Conservation (phyloP, 2,888 invertebrate genomes). For the Nemurella pictetii region DNA sequence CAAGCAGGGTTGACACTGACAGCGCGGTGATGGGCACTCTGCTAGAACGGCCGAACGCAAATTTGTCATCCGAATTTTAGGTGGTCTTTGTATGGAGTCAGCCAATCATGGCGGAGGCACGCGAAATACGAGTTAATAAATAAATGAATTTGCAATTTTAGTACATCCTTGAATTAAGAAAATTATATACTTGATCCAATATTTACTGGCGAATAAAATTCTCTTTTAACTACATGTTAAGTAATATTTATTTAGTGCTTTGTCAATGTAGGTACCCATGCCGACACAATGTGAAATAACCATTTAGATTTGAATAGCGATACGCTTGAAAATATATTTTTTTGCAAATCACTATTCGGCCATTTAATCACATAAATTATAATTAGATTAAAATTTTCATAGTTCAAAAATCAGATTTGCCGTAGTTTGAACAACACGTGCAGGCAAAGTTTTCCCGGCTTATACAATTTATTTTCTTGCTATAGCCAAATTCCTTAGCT, state of each 20-base stretch:
- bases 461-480: no score
- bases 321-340: not conserved
- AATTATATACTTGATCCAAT: not conserved
- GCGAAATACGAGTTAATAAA: not conserved
- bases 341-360: not conserved
- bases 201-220: not conserved
- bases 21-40: not conserved
- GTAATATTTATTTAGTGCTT: not conserved
- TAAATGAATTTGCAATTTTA: not conserved
- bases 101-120: not conserved
- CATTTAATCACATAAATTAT: not conserved
- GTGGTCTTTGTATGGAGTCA: not conserved
- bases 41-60: not conserved
- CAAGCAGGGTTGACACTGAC: no score
- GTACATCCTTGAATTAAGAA: not conserved
- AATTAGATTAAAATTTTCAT: not conserved
- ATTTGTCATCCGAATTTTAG: not conserved
- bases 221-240: not conserved
- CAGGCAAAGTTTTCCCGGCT: no score
- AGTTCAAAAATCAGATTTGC: no score
- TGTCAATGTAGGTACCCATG: not conserved
- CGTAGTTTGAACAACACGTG: no score
- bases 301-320: not conserved
- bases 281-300: not conserved
- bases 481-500: no score